Evolutionary conservation across 2,797 vertebrate genomes (phyloP).

Genomic region (Distichodus sexfasciatus): DNA sequence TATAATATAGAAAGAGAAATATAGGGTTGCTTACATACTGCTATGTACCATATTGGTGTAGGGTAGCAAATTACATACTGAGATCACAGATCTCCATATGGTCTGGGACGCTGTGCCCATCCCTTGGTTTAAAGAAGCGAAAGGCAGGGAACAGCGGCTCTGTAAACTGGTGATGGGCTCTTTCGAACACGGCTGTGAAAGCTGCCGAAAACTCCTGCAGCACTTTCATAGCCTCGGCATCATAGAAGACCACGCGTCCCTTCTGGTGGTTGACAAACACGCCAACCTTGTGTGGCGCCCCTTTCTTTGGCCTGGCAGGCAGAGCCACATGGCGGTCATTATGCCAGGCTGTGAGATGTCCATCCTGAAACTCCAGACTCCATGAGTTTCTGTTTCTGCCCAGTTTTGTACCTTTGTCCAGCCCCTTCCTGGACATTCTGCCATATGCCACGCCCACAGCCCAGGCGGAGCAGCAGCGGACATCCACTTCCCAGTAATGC

Average conservation of each 20-base stretch:
- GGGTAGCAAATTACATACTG: neutral
- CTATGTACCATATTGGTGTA: neutral
- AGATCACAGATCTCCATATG: slow-evolving; percentile 65
- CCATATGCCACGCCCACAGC: slow-evolving; percentile 69
- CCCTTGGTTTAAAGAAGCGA: slow-evolving; percentile 62
- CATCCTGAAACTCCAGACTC: slow-evolving; percentile 68
- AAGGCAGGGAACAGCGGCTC: slow-evolving; percentile 68
- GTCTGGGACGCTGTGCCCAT: slow-evolving; percentile 53
- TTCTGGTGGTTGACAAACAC: slow-evolving; percentile 68
- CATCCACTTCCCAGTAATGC: slow-evolving; percentile 71
- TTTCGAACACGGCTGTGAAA: slow-evolving; percentile 61
- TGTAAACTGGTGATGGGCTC: slow-evolving; percentile 72
- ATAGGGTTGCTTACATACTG: neutral
- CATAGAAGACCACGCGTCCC: slow-evolving; percentile 68
- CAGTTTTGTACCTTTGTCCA: slow-evolving; percentile 67
- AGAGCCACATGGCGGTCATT: slow-evolving; percentile 60
- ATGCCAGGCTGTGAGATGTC: slow-evolving; percentile 66
- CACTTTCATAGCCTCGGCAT: slow-evolving; percentile 61
- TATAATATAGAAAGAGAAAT: too few species aligned
- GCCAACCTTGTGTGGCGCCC: slow-evolving; percentile 54
- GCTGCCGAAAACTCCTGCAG: slow-evolving; percentile 71
- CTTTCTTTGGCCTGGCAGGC: slow-evolving; percentile 19
- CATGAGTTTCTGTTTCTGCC: slow-evolving; percentile 74
- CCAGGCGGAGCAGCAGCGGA: slow-evolving; percentile 68
- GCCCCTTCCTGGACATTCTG: slow-evolving; percentile 66